Evolutionary conservation across 1,140 invertebrate genomes (phyloP), one percentile per base, ranked within the genome.

Genomic region (Tetramorium simillimum): DNA sequence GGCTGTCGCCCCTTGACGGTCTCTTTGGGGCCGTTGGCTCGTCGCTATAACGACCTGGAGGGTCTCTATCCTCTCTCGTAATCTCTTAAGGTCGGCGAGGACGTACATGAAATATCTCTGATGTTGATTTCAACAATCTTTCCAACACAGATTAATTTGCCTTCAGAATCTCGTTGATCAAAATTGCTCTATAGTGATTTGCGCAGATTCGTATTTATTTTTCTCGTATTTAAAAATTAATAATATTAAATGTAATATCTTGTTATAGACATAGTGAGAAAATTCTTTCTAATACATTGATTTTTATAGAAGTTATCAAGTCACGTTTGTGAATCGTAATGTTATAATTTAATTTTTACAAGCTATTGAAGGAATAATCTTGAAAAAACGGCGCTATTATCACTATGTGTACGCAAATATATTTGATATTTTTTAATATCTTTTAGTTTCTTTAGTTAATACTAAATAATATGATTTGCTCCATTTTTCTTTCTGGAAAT

Each of bases 31-130:
- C 49, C 16, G 43, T 60, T 84, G 51, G 62, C 53, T 87, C 58
- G 65, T 89, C 56, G 72, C 46, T 65, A 89, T 89, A 58, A 51
- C 88, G 53, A 89, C 58, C 72, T 10, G 56, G 53, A 89, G 58
- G 63, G 37, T 88, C 72, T 56, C 33, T 75, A 72, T 81, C 56
- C 63, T 84, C 37, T 89, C 33, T 62, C 28, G 16, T 49, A 40
- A 43, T 86, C 21, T 24, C 51, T n/a, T 21, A 69, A 87, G 43
- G 28, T 76, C n/a, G 72, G 51, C 72, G 60, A 86, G 51, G 49
- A 87, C 49, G 60, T 2, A 9, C 4, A 24, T 16, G 14, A 28
- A 6, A 5, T 53, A 40, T 18, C 12, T 37, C 3, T 16, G 14
- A 70, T 40, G 21, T 81, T 43, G 18, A 78, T 51, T 81, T 18